Percentiles rank a stretch among this genome's conserved stretches.
These are phyloP conservation scores for Octomys mimax DNA, from an alignment of 2,797 vertebrate species.

Conservation along the genomic window DNA sequence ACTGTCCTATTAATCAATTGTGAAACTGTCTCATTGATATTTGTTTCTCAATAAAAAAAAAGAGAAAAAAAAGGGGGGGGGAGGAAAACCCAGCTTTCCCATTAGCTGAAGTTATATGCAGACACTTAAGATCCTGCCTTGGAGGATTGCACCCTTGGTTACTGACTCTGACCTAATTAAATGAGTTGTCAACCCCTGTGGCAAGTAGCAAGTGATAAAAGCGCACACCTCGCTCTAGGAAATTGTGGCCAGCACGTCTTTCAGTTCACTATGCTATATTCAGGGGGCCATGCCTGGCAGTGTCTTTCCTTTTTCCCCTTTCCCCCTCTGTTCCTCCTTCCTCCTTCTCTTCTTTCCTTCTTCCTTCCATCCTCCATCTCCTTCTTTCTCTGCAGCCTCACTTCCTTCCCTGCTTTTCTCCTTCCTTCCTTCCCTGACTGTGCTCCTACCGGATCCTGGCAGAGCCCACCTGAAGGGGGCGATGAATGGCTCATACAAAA, in stretches of 20 bases:
- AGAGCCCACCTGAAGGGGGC: not conserved
- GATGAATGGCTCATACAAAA: not conserved
- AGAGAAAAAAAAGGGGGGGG: not conserved
- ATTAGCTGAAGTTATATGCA: not conserved
- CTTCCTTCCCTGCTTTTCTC: not conserved
- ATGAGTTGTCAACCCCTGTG: not conserved
- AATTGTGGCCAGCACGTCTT: not conserved
- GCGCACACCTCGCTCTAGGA: not conserved
- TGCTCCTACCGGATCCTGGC: not conserved
- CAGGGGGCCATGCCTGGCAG: not conserved
- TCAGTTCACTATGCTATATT: not conserved
- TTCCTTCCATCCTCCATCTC: not conserved
- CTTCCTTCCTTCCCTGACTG: not conserved
- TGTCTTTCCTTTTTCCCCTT: no score
- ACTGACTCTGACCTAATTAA: not conserved
- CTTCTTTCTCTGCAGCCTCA: rapidly evolving
- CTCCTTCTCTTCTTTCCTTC: not conserved
- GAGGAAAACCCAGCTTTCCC: not conserved
- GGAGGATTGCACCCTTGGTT: not conserved
- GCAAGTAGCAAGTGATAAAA: not conserved
- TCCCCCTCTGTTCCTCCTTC: not conserved
- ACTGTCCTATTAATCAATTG: no score
- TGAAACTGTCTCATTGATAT: no score
- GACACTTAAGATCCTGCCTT: not conserved
- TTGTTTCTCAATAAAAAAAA: no score